Evolutionary conservation across 1,140 invertebrate genomes (phyloP).

Genomic region (Adoxophyes honmai): DNA sequence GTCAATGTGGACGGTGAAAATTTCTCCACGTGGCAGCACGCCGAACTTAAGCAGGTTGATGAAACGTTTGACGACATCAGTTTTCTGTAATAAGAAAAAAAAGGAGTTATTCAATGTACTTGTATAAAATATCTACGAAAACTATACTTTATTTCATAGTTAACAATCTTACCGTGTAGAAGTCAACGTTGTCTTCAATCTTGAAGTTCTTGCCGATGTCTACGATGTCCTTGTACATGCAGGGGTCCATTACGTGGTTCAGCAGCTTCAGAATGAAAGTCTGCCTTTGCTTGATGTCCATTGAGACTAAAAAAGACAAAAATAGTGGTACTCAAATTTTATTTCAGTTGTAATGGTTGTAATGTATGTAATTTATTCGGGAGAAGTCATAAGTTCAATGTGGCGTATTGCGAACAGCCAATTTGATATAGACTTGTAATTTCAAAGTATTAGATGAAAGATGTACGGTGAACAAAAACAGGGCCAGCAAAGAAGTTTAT

Average conservation of each 20-base stretch:
- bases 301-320: slow-evolving; percentile 66
- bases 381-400: no score
- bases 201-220: slow-evolving; percentile 77
- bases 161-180: slow-evolving; percentile 61
- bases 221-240: slow-evolving; percentile 65
- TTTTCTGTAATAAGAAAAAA: slow-evolving; percentile 65
- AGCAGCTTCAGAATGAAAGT: slow-evolving; percentile 80
- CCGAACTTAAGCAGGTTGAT: slow-evolving; percentile 76
- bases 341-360: no score
- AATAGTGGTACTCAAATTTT: no score
- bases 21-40: slow-evolving; percentile 77
- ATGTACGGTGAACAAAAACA: no score
- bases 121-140: no score
- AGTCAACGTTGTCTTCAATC: slow-evolving; percentile 73
- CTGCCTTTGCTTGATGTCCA: slow-evolving; percentile 72
- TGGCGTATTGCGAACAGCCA: no score
- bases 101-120: slow-evolving; percentile 3
- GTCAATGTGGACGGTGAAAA: slow-evolving; percentile 80
- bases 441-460: no score
- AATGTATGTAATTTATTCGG: no score
- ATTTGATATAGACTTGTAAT: no score
- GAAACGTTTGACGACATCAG: slow-evolving; percentile 79
- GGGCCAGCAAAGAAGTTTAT: no score
- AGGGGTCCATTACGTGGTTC: slow-evolving; percentile 78
- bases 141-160: no score